These are phyloP conservation scores for Allobates femoralis DNA, from an alignment of 2,797 vertebrate genomes.

Conservation along the genomic window DNA sequence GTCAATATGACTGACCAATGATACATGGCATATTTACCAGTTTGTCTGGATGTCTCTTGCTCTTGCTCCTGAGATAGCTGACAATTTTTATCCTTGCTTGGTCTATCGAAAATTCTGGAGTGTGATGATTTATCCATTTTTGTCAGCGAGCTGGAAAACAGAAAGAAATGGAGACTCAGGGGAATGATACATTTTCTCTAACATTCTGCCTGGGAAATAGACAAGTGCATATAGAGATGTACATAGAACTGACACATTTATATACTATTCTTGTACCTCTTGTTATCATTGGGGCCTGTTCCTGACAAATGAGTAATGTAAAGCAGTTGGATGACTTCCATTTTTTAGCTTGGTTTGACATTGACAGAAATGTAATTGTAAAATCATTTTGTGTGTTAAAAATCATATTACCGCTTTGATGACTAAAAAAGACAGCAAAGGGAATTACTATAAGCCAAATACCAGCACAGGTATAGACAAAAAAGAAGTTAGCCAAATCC, in stretches of 20 bases:
- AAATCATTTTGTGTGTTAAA: background rate
- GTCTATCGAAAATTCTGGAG: constrained; percentile 33
- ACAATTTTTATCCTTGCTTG: constrained; percentile 23
- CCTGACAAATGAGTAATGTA: constrained; percentile 68
- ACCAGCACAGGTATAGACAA: no score
- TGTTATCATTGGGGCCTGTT: constrained; percentile 64
- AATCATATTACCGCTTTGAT: background rate
- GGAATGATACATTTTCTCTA: constrained; percentile 56
- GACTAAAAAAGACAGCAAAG: no score
- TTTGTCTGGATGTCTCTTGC: background rate
- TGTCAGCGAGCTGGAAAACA: constrained; percentile 25
- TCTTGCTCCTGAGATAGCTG: background rate
- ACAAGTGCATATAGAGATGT: constrained; percentile 44
- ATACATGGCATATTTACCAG: constrained; percentile 12
- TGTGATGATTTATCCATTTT: background rate
- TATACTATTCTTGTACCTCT: constrained; percentile 66
- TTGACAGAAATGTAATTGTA: constrained; percentile 1
- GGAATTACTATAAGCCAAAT: no score
- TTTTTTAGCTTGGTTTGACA: constrained; percentile 11
- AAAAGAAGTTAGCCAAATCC: no score
- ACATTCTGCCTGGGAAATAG: constrained; percentile 53
- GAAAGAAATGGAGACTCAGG: constrained; percentile 36
- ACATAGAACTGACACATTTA: constrained; percentile 65
- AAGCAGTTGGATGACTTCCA: background rate
- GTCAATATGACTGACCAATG: background rate